Evolutionary conservation across 2,113 vertebrate genomes (phyloP).

Genomic region (Pongo abelii): DNA sequence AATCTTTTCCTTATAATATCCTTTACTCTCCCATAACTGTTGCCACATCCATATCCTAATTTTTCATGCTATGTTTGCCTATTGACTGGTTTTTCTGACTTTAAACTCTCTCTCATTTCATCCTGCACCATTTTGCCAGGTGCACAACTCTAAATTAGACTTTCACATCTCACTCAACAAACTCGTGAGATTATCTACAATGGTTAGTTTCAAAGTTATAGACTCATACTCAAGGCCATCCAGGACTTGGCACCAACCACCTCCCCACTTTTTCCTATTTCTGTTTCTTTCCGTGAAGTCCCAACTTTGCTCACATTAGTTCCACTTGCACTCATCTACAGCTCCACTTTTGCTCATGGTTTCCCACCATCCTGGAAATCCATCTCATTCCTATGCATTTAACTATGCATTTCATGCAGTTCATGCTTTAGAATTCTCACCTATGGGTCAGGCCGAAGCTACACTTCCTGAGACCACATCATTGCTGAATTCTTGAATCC

Average conservation of each 20-base stretch:
- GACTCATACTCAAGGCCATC: neutral
- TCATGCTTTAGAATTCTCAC: neutral
- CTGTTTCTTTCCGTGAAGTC: neutral
- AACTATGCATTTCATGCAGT: no score
- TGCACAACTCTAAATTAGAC: neutral
- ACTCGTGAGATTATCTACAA: neutral
- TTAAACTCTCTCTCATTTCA: neutral
- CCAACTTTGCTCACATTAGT: neutral
- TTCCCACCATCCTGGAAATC: neutral
- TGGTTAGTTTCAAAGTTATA: neutral
- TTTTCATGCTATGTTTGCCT: neutral
- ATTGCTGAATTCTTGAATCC: neutral
- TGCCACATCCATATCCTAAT: neutral
- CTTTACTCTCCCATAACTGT: neutral
- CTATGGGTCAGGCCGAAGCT: neutral
- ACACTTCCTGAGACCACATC: neutral
- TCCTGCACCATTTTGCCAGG: neutral
- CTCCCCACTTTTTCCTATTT: neutral
- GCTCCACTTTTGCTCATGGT: neutral
- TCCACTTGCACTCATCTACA: neutral
- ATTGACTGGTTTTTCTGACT: neutral
- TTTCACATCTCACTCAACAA: neutral
- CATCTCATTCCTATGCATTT: neutral
- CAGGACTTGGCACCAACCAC: neutral
- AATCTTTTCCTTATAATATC: neutral